A percentile compares a stretch with the other conserved stretches of the same genome.
phyloP scores from a whole-genome alignment of 2,888 invertebrate genomes.

The Hecatera dysodea region DNA sequence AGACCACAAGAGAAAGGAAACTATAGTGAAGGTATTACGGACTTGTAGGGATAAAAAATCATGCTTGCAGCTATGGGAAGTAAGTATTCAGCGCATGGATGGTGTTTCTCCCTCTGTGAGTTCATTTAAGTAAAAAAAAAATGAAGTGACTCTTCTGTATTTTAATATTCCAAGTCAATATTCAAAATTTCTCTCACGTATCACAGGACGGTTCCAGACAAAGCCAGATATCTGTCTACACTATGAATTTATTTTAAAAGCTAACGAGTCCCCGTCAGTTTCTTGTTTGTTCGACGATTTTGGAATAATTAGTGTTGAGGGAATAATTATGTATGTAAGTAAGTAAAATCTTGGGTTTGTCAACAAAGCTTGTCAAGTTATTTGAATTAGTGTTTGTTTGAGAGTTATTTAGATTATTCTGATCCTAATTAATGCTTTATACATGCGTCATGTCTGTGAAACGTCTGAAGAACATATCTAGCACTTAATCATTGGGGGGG shows the following conservation, averaged over 20 bases:
- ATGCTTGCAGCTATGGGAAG: neutral
- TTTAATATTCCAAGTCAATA: constrained; percentile 28
- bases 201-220: constrained; percentile 60
- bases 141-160: constrained; percentile 26
- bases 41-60: neutral
- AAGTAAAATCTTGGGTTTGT: constrained; percentile 4
- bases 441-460: neutral
- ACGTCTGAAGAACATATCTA: neutral
- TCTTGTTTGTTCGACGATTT: constrained; percentile 61
- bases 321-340: constrained; percentile 18
- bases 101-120: neutral
- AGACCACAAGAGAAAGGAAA: constrained; percentile 10
- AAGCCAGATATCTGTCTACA: constrained; percentile 72
- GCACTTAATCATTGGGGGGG: too few species aligned
- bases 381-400: neutral
- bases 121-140: neutral
- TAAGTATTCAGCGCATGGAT: neutral
- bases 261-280: constrained; percentile 57
- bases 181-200: constrained; percentile 69
- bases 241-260: constrained; percentile 75
- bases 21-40: neutral
- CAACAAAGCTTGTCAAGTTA: neutral
- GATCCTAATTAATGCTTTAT: neutral
- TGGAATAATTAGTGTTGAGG: constrained; percentile 56
- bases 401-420: neutral